phyloP scores from a whole-genome alignment of 2,797 vertebrate species.

The Syngnathus rostellatus region DNA sequence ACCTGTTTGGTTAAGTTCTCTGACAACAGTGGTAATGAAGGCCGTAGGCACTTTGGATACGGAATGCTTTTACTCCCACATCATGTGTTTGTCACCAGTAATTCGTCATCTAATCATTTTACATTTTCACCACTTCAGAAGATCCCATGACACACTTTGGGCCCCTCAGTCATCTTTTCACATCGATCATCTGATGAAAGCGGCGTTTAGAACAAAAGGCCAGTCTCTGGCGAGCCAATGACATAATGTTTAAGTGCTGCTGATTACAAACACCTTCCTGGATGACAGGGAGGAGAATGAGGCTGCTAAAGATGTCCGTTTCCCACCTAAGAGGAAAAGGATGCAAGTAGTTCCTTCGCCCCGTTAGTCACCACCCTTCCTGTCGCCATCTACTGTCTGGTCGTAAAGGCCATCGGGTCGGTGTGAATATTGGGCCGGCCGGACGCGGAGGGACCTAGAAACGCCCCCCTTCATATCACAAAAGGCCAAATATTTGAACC shows the following conservation, averaged over 20 bases:
- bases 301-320: constrained; percentile 28
- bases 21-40: constrained; percentile 44
- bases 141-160: constrained; percentile 37
- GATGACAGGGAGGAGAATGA: constrained; percentile 24
- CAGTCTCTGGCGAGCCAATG: constrained; percentile 7
- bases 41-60: constrained; percentile 25
- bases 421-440: constrained; percentile 19
- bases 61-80: constrained; percentile 12
- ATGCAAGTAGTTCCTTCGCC: constrained; percentile 45
- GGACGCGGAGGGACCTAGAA: constrained; percentile 13
- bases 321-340: constrained; percentile 44
- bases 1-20: constrained; percentile 28
- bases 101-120: constrained; percentile 22
- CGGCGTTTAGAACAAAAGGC: not conserved
- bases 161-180: constrained; percentile 12
- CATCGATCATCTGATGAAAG: constrained; percentile 30
- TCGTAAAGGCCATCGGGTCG: constrained; percentile 25
- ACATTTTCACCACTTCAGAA: constrained; percentile 41
- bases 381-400: constrained; percentile 54
- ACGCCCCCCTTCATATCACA: constrained; percentile 18
- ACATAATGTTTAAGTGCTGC: not conserved
- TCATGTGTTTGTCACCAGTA: constrained; percentile 38
- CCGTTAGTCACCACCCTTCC: constrained; percentile 52
- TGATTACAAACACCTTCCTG: constrained; percentile 28
- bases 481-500: constrained; percentile 53